Evolutionary conservation across 2,797 vertebrate species (phyloP).

Genomic region (Danio tinwini): DNA sequence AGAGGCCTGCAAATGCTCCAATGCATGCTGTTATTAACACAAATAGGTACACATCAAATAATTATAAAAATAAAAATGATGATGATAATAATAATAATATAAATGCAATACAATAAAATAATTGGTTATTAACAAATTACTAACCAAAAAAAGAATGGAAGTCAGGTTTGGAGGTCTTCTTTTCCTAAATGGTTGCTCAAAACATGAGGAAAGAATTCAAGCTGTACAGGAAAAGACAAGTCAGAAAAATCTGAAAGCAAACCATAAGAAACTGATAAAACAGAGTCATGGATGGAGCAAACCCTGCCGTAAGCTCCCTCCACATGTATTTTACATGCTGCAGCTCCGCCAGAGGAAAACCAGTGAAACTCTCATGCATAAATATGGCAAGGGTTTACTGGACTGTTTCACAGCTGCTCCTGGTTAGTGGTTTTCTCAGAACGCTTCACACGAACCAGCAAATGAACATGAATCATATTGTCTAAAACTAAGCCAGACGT

Average conservation of each 20-base stretch:
- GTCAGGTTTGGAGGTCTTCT: too few species aligned
- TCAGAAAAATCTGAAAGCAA: neutral
- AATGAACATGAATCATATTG: conserved; percentile 50
- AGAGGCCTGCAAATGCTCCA: neutral
- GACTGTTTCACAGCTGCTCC: conserved; percentile 50
- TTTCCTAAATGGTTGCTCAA: conserved; percentile 2
- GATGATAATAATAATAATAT: neutral
- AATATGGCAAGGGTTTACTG: conserved; percentile 45
- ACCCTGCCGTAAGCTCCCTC: conserved; percentile 28
- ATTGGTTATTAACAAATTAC: neutral
- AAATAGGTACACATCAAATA: neutral
- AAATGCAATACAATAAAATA: neutral
- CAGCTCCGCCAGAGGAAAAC: conserved; percentile 37
- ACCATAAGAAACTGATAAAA: conserved; percentile 36
- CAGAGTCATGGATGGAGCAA: neutral
- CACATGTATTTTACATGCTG: conserved; percentile 46
- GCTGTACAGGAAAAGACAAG: neutral
- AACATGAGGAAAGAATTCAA: neutral
- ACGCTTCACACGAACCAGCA: conserved; percentile 49
- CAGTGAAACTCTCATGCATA: conserved; percentile 51
- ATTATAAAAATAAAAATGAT: neutral
- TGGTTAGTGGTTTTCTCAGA: conserved; percentile 55
- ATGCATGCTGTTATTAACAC: neutral
- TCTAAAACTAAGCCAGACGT: conserved; percentile 30
- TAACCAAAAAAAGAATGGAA: neutral